Evolutionary conservation across 2,113 vertebrate species (phyloP), one percentile per base, ranked within the genome.

Genomic region (Candoia aspera): DNA sequence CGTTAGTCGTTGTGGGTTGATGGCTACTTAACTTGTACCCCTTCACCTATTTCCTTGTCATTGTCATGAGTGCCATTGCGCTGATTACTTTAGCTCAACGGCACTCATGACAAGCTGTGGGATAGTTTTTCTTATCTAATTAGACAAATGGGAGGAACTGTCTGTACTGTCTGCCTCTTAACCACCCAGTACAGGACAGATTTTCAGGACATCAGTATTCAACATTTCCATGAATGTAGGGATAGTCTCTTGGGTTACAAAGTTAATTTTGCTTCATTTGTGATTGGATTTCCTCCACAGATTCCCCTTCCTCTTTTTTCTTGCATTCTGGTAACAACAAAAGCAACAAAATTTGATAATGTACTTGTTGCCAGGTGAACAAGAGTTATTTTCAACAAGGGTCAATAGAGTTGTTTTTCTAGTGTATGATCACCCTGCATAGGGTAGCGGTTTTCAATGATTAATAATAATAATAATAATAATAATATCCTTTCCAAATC

Each of bases 111-210:
- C n/a, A 1, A 29, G 6, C 87, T 19, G 29, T 42, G 84, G 85
- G 55, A 85, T 59, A 84, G n/a, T 89, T 89, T 92, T 85, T 92
- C 87, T 83, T 79, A 29, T 46, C 58, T 92, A 92, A 92, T 92
- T 89, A 92, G 79, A 92, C 79, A 87, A 91, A 23, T 58, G 53
- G 60, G 53, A 73, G 53, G 33, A 68, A 57, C 1, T 11, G 33
- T 26, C 46, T 37, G 59, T 12, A 55, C 84, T 89, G 37, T 62
- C 57, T 92, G 46, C 87, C 62, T 54, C 49, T 24, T 73, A 46
- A 58, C 33, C 54, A 58, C 17, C 6, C 57, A 64, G 68, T 42
- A 84, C 53, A 87, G 57, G 58, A 85, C n/a, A 54, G 4, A 84
- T 60, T n/a, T 60, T 37, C 24, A 57, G n/a, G 42, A 89, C 1